Percentiles rank a stretch among this genome's conserved stretches.
Evolutionary conservation across 2,113 vertebrate genomes (phyloP).

Genomic region (Clarias magur): DNA sequence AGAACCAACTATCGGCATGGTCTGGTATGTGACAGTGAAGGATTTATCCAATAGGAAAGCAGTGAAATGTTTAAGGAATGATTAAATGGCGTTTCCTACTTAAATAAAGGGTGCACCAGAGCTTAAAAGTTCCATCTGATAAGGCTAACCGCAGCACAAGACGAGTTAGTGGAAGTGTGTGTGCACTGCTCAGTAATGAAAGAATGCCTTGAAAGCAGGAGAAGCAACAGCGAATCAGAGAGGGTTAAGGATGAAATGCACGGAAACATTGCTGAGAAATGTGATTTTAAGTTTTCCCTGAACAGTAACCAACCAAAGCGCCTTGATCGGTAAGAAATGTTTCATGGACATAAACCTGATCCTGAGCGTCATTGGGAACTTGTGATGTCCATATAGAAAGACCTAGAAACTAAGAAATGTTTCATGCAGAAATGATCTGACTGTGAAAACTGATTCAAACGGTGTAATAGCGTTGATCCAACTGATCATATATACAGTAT

Average conservation of each 20-base stretch:
- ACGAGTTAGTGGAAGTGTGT: slow-evolving; percentile 2
- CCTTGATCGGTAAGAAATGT: slow-evolving; percentile 31
- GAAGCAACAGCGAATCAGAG: slow-evolving; percentile 24
- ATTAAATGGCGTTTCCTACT: slow-evolving; percentile 36
- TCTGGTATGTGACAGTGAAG: slow-evolving; percentile 35
- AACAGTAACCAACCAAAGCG: slow-evolving; percentile 26
- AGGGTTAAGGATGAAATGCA: slow-evolving; percentile 38
- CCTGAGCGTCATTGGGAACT: background rate
- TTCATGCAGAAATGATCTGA: background rate
- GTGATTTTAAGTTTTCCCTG: slow-evolving; percentile 13
- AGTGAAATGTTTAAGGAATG: slow-evolving; percentile 39
- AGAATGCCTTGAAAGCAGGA: slow-evolving; percentile 12
- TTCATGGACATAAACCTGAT: slow-evolving; percentile 20
- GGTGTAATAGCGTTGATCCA: background rate
- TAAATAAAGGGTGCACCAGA: slow-evolving; percentile 29
- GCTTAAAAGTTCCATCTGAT: slow-evolving; percentile 19
- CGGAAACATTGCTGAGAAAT: slow-evolving; percentile 27
- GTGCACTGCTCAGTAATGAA: slow-evolving; percentile 35
- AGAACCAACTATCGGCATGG: slow-evolving; percentile 12
- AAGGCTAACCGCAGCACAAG: slow-evolving; percentile 24
- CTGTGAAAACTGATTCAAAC: slow-evolving; percentile 6
- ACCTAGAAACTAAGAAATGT: background rate
- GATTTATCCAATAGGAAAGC: slow-evolving; percentile 43
- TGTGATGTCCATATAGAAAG: slow-evolving; percentile 8
- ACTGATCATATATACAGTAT: background rate